Base-by-base conservation (phyloP, 2,113 vertebrate genomes). In the Oreochromis niloticus region DNA sequence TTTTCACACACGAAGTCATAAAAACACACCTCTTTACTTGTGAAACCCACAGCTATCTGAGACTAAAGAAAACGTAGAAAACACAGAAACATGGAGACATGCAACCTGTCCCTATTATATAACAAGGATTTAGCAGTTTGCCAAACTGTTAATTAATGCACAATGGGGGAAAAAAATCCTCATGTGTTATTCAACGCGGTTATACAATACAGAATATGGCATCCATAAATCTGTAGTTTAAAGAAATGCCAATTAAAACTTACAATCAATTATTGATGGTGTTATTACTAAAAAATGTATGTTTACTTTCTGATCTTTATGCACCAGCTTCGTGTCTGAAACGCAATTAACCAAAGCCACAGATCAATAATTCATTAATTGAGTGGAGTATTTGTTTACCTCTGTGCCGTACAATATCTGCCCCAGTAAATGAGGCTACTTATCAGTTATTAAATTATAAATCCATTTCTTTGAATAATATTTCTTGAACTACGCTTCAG, bases 1-100 rank as follows among this genome's bases (percentile, higher is more conserved):
- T 95, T 94, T 89, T 97, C 96, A 4, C 95, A 96, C 71, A 95
- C 87, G 3, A 96, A 94, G 90, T 97, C 96, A 93, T 97, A 97
- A 89, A 98, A 97, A 86, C 95, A 97, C 92, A 98, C 93, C 89
- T 97, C 96, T 88, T 97, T 97, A 91, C 95, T 97, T 75, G 96
- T 97, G 93, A 97, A 97, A 50, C 93, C 95, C 90, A 97, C 97
- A 1, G 96, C 97, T 22, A 97, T 81, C 94, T 95, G 93, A 81
- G 32, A 52, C 39, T 5, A 83, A 19, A 6, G 43, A 22, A 48
- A 73, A 66, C 7, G 1, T 3, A 55, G 7, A 19, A 80, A 68
- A 88, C 24, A n/a, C 27, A 61, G 27, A 59, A 3, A 55, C 5
- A 50, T 4, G 9, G 4, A 55, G 8, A 61, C 24, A n/a, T 39